Evolutionary conservation across 2,797 vertebrate species (phyloP).

Genomic region (Tinamus major): DNA sequence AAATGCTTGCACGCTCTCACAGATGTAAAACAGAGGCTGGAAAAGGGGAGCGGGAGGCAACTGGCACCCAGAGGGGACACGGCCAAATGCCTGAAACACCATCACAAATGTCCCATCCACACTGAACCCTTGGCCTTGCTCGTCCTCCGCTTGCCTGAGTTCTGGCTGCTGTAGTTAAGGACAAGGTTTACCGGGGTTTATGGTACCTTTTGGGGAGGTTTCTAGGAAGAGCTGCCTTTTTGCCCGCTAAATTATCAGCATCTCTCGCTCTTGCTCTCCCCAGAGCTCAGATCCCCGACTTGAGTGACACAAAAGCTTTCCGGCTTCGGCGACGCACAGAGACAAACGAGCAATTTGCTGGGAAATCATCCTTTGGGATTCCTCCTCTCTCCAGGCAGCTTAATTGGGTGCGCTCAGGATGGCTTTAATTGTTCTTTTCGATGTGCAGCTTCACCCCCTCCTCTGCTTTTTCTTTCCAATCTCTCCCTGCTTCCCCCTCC

Average conservation of each 20-base stretch:
- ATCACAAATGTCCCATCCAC: not conserved
- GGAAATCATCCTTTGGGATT: constrained; percentile 40
- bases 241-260: not conserved
- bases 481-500: not conserved
- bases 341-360: constrained; percentile 23
- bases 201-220: not conserved
- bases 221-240: not conserved
- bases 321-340: not conserved
- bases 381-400: not conserved
- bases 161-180: not conserved
- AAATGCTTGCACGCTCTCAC: not conserved
- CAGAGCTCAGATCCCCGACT: not conserved
- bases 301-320: constrained; percentile 1
- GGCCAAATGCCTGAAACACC: not conserved
- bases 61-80: not conserved
- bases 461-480: not conserved
- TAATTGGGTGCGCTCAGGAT: constrained; percentile 48
- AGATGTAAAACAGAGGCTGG: not conserved
- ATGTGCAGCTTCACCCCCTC: not conserved
- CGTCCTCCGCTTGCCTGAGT: not conserved
- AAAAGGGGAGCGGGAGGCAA: not conserved
- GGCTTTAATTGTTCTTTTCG: constrained; percentile 28
- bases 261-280: not conserved
- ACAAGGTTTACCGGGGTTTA: not conserved
- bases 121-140: not conserved